Evolutionary conservation across 2,888 invertebrate species (phyloP), one percentile per base, ranked within the genome.

Genomic region (Acanthosepion lycidas): DNA sequence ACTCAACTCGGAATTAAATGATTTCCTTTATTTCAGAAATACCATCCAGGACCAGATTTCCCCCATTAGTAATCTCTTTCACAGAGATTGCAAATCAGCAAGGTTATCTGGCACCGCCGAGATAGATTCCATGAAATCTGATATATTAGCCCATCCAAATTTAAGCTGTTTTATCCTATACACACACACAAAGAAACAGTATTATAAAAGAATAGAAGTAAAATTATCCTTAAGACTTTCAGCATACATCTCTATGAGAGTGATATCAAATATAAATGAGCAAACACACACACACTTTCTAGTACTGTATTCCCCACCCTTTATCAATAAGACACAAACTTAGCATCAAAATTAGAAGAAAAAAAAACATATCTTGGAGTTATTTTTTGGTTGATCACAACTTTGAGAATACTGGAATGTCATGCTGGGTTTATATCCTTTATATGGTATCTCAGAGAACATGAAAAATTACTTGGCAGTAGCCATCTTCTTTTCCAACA

Each of bases 1-100:
- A 33, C 78, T 78, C 78, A 78, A 78, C 78, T 78, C 15, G 12
- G 78, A 78, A 78, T 78, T 78, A 78, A 78, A 78, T 78, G 78
- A 78, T 78, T 78, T 78, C 78, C 78, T 78, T 78, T 78, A 78
- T 78, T 78, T 78, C 78, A 78, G n/a, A 78, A n/a, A 78, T 78
- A 15, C 15, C 78, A 78, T n/a, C n/a, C 33, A 78, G 78, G 1
- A 12, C 78, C 78, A 33, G n/a, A n/a, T 78, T 33, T 78, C 33
- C 42, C 42, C 78, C n/a, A 5, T n/a, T 33, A 33, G 15, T 78
- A 78, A 78, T 78, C 78, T 78, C 78, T 78, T 78, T 78, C 78
- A 78, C 15, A n/a, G n/a, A 78, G 23, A 33, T 33, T 78, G 78
- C 18, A 33, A 78, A 78, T 78, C 78, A n/a, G 78, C 78, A 78